phyloP scores from a whole-genome alignment of 2,888 invertebrate species.

The Camptogramma bilineatum region DNA sequence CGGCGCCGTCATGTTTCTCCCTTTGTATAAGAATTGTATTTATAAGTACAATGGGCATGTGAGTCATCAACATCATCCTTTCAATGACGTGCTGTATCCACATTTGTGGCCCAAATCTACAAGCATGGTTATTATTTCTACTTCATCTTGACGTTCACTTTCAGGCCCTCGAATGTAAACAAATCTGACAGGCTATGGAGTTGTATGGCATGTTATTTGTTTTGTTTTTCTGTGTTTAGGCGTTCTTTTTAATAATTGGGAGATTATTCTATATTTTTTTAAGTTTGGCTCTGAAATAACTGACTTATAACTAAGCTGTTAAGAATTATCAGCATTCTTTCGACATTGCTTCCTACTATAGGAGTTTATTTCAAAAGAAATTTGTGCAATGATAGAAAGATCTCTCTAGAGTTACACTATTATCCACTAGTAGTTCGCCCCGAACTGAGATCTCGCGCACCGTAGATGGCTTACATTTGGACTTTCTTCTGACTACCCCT shows the following conservation, averaged over 20 bases:
- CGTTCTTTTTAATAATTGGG: conserved; percentile 8
- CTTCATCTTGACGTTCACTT: conserved; percentile 31
- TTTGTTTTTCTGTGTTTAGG: conserved; percentile 39
- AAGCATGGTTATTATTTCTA: conserved; percentile 46
- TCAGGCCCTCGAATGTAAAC: conserved; percentile 44
- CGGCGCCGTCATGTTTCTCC: conserved; percentile 20
- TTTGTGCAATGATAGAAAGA: too few relatives aligned
- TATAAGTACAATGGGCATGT: conserved; percentile 39
- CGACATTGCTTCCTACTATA: background rate
- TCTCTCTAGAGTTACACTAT: too few relatives aligned
- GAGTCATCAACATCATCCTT: conserved; percentile 50
- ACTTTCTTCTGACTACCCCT: too few relatives aligned
- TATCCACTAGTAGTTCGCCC: too few relatives aligned
- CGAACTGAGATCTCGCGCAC: too few relatives aligned
- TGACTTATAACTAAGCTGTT: too few relatives aligned
- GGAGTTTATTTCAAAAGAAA: too few relatives aligned
- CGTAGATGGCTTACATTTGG: too few relatives aligned
- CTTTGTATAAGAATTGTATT: conserved; percentile 30
- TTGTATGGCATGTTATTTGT: conserved; percentile 44
- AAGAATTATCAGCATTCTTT: too few relatives aligned
- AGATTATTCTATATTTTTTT: background rate
- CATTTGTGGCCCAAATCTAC: conserved; percentile 36
- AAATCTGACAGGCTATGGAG: conserved; percentile 37
- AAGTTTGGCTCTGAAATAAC: background rate
- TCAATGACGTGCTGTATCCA: conserved; percentile 37